These are phyloP conservation scores for Carterocephalus palaemon DNA, from an alignment of 2,888 invertebrate genomes.

Conservation along the genomic window DNA sequence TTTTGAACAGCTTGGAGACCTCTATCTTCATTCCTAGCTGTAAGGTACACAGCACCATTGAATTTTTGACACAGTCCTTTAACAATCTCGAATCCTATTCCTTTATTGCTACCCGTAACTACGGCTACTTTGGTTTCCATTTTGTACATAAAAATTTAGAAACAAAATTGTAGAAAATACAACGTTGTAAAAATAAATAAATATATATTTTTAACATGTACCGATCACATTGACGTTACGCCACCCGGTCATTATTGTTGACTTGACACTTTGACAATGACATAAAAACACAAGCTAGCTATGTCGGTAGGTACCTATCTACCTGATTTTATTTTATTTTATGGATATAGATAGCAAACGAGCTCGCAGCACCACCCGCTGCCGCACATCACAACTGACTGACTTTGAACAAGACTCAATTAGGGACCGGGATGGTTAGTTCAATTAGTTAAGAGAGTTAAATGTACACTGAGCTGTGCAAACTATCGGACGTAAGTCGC, in stretches of 20 bases:
- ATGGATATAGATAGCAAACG: no score
- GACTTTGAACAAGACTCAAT: no score
- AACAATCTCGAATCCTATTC: constrained; percentile 72
- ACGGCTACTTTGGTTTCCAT: constrained; percentile 76
- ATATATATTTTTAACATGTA: constrained; percentile 35
- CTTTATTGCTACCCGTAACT: constrained; percentile 70
- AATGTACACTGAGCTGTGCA: no score
- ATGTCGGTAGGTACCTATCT: no score
- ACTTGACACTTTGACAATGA: not conserved
- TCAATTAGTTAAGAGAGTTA: no score
- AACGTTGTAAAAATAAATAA: constrained; percentile 56
- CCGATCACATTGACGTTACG: constrained; percentile 35
- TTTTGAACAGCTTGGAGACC: constrained; percentile 81
- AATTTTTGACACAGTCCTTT: constrained; percentile 82
- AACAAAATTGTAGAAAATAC: constrained; percentile 50
- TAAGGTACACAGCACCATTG: constrained; percentile 85
- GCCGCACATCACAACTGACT: no score
- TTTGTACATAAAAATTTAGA: constrained; percentile 60
- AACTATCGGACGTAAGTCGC: no score
- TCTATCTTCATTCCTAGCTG: constrained; percentile 81
- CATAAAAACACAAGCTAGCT: not conserved
- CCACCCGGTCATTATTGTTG: constrained; percentile 32
- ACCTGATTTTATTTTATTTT: no score
- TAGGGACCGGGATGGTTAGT: no score
- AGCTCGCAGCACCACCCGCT: no score